phyloP scores from a whole-genome alignment of 2,113 vertebrate species.

The Glaucidium brasilianum region DNA sequence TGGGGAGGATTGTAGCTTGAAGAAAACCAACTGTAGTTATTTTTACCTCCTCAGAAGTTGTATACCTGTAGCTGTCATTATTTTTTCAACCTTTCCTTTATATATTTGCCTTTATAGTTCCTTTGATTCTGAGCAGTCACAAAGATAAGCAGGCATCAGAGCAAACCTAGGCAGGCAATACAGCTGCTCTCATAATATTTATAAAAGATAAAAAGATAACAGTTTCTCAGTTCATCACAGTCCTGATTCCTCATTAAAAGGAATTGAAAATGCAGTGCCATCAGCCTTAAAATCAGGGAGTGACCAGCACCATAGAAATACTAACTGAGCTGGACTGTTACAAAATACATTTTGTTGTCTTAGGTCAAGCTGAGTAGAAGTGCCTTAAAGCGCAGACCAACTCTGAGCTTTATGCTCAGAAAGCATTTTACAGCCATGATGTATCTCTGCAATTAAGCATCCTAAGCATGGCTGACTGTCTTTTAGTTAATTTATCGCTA shows the following conservation, averaged over 20 bases:
- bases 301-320: neutral
- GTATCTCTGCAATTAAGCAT: slow-evolving; percentile 24
- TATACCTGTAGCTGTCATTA: neutral
- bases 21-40: neutral
- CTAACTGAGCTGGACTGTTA: slow-evolving; percentile 9
- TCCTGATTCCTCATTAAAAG: neutral
- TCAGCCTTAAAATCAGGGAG: neutral
- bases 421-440: slow-evolving; percentile 1
- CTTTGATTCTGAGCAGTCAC: neutral
- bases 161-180: neutral
- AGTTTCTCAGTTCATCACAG: neutral
- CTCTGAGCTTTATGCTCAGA: neutral
- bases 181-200: neutral
- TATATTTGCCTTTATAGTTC: neutral
- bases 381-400: neutral
- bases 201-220: neutral
- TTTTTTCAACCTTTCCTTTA: neutral
- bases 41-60: neutral
- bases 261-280: neutral
- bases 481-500: neutral
- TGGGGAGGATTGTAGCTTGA: neutral
- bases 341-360: slow-evolving; percentile 24
- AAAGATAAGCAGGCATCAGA: neutral
- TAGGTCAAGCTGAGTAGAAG: slow-evolving; percentile 20
- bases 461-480: neutral